Percentiles rank a stretch among this genome's conserved stretches.
phyloP scores from a whole-genome alignment of 2,113 vertebrate genomes.

The Trichomycterus rosablanca region DNA sequence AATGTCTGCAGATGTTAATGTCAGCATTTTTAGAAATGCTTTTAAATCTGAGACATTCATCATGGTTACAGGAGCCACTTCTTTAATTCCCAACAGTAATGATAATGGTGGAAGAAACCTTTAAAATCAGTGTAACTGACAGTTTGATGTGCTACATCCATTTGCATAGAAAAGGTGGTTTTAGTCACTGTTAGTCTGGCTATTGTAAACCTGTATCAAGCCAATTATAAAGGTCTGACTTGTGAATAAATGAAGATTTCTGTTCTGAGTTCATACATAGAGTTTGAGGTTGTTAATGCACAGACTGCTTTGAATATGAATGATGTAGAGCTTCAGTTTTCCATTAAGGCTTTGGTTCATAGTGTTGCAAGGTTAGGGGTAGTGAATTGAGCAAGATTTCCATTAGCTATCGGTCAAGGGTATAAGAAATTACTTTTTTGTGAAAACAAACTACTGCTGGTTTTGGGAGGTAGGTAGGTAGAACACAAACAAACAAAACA shows the following conservation, averaged over 20 bases:
- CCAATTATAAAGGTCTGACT: neutral
- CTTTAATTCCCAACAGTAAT: constrained; percentile 1
- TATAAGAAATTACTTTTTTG: too few relatives aligned
- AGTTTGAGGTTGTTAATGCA: too few relatives aligned
- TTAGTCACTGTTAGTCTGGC: neutral
- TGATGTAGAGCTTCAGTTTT: too few relatives aligned
- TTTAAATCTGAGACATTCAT: constrained; percentile 10
- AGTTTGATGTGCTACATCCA: constrained; percentile 13
- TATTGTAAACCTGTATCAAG: constrained; percentile 5
- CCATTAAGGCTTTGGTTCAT: too few relatives aligned
- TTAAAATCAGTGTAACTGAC: neutral
- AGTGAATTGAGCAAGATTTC: too few relatives aligned
- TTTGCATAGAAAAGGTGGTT: constrained; percentile 3
- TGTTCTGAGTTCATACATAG: too few relatives aligned
- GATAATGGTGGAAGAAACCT: constrained; percentile 9
- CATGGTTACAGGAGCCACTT: constrained; percentile 24
- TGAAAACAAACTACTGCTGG: too few relatives aligned
- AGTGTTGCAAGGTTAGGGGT: too few relatives aligned
- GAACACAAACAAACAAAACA: too few relatives aligned
- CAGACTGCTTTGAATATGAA: too few relatives aligned
- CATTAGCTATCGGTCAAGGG: too few relatives aligned
- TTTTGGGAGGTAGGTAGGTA: too few relatives aligned
- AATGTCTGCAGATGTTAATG: neutral
- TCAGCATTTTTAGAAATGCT: constrained; percentile 12
- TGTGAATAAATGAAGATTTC: neutral